Conservation (phyloP, 1,140 invertebrate genomes). For the Anoplolepis gracilipes region DNA sequence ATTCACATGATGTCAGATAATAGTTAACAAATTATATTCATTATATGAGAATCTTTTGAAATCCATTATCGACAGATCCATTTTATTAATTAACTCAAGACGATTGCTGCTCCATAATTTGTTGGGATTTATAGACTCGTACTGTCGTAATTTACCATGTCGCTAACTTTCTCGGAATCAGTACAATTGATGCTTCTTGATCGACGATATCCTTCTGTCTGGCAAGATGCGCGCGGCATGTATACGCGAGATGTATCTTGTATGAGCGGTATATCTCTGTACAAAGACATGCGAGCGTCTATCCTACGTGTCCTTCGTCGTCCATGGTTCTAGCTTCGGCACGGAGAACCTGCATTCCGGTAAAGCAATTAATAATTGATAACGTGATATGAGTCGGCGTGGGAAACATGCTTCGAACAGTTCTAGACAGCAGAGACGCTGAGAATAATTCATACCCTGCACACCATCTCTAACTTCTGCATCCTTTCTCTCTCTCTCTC, state of each 20-base stretch:
- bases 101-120: conserved; percentile 66
- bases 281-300: not conserved
- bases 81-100: conserved; percentile 37
- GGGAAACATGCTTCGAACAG: conserved; percentile 72
- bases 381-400: conserved; percentile 72
- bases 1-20: conserved; percentile 20
- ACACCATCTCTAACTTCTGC: conserved; percentile 48
- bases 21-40: conserved; percentile 39
- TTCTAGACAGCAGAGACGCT: conserved; percentile 67
- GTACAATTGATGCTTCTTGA: conserved; percentile 34
- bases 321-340: conserved; percentile 6
- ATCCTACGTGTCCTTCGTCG: not conserved
- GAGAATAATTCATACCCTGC: conserved; percentile 78
- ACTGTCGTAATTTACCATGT: conserved; percentile 34
- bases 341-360: conserved; percentile 52
- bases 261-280: conserved; percentile 43
- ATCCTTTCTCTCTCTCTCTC: conserved; percentile 23
- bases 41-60: not conserved
- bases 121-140: conserved; percentile 59
- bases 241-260: conserved; percentile 52
- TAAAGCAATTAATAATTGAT: conserved; percentile 77
- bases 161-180: conserved; percentile 65
- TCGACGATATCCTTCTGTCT: conserved; percentile 4
- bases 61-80: conserved; percentile 6
- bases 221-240: conserved; percentile 41